Evolutionary conservation across 1,140 invertebrate species (phyloP).

Genomic region (Cecropterus lyciades): DNA sequence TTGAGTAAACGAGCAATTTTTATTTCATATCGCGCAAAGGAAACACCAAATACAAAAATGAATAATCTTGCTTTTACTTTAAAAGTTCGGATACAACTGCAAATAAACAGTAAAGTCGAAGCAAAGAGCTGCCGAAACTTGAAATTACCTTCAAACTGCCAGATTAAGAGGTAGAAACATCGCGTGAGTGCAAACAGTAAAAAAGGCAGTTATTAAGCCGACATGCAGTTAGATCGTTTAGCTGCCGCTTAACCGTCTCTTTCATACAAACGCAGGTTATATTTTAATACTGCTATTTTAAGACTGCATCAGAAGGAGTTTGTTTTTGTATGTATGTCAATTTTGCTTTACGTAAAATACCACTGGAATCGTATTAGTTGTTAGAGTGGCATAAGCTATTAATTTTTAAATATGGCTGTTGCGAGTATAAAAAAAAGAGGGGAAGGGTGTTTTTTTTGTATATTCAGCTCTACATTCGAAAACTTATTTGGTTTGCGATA

Average conservation of each 20-base stretch:
- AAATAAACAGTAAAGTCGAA: constrained; percentile 26
- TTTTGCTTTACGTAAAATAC: too few relatives aligned
- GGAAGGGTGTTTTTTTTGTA: too few relatives aligned
- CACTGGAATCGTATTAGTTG: too few relatives aligned
- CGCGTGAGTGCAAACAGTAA: constrained; percentile 40
- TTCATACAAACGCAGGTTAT: constrained; percentile 8
- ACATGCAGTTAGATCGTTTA: constrained; percentile 39
- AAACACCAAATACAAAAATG: constrained; percentile 6
- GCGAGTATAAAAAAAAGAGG: too few relatives aligned
- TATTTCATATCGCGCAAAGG: not conserved
- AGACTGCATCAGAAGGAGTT: too few relatives aligned
- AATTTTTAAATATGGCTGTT: too few relatives aligned
- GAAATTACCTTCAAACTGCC: constrained; percentile 25
- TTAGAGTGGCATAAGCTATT: too few relatives aligned
- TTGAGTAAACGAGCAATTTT: not conserved
- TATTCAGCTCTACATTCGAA: too few relatives aligned
- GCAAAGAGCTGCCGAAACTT: constrained; percentile 34
- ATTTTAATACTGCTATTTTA: too few relatives aligned
- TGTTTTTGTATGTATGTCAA: too few relatives aligned
- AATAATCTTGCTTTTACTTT: constrained; percentile 1
- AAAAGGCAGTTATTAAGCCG: constrained; percentile 42
- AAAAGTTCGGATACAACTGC: constrained; percentile 2
- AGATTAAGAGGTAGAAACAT: constrained; percentile 40
- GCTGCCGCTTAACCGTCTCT: constrained; percentile 23
- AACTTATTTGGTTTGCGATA: too few relatives aligned